Evolutionary conservation across 2,888 invertebrate genomes (phyloP).

Genomic region (Gymnoscelis rufifasciata): DNA sequence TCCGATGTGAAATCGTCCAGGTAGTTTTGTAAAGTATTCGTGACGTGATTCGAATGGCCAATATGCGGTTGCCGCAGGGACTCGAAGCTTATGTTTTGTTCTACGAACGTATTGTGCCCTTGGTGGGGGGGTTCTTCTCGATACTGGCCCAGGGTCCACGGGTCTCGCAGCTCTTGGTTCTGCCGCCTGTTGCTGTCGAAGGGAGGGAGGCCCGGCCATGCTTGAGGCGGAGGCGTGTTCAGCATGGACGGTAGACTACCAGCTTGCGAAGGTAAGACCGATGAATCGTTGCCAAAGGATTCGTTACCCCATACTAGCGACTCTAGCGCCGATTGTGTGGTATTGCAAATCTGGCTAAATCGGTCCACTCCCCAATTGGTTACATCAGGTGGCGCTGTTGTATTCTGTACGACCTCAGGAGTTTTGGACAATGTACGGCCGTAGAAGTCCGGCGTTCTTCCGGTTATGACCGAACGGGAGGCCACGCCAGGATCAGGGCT

Average conservation of each 20-base stretch:
- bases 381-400: slow-evolving; percentile 47
- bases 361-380: slow-evolving; percentile 58
- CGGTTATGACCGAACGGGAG: slow-evolving; percentile 38
- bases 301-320: slow-evolving; percentile 58
- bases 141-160: slow-evolving; percentile 66
- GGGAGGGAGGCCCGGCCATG: slow-evolving; percentile 56
- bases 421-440: slow-evolving; percentile 49
- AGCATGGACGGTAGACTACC: slow-evolving; percentile 51
- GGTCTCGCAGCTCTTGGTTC: slow-evolving; percentile 51
- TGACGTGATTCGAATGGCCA: slow-evolving; percentile 41
- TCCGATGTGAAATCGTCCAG: slow-evolving; percentile 62
- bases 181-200: slow-evolving; percentile 51
- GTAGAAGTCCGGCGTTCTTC: slow-evolving; percentile 49
- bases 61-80: slow-evolving; percentile 49
- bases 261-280: slow-evolving; percentile 34
- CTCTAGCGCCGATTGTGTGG: slow-evolving; percentile 49
- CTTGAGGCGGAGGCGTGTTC: slow-evolving; percentile 57
- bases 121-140: slow-evolving; percentile 63
- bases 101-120: slow-evolving; percentile 61
- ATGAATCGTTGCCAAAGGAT: slow-evolving; percentile 41
- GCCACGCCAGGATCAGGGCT: slow-evolving; percentile 57
- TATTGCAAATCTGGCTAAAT: slow-evolving; percentile 46
- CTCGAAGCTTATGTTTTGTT: slow-evolving; percentile 63
- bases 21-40: slow-evolving; percentile 46
- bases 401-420: slow-evolving; percentile 48